Evolutionary conservation across 2,797 vertebrate species (phyloP).

Genomic region (Pipistrellus pygmaeus): DNA sequence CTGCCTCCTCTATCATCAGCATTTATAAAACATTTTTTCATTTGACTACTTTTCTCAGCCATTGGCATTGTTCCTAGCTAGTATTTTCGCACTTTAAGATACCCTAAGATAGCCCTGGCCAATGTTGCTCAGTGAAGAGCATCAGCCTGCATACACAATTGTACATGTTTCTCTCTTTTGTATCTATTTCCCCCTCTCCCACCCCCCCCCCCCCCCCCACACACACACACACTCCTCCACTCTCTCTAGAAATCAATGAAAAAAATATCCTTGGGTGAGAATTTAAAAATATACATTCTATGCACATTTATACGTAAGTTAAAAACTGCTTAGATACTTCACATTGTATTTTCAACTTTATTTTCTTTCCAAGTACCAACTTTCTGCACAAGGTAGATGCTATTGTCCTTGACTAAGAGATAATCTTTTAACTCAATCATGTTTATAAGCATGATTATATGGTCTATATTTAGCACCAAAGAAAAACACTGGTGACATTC

Average conservation of each 20-base stretch:
- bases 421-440: not conserved
- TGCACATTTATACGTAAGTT: slow-evolving; percentile 61
- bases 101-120: slow-evolving; percentile 24
- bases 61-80: slow-evolving; percentile 80
- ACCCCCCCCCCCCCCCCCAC: too few relatives aligned
- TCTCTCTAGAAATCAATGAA: not conserved
- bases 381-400: slow-evolving; percentile 19
- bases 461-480: not conserved
- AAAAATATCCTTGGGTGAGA: not conserved
- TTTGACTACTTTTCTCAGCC: slow-evolving; percentile 78
- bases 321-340: slow-evolving; percentile 58
- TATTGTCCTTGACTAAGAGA: slow-evolving; percentile 28
- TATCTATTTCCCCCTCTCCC: too few relatives aligned
- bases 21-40: slow-evolving; percentile 70
- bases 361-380: slow-evolving; percentile 14
- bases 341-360: not conserved
- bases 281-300: slow-evolving; percentile 38
- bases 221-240: not conserved
- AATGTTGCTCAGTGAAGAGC: not conserved
- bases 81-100: slow-evolving; percentile 70
- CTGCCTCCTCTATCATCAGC: slow-evolving; percentile 17
- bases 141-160: not conserved
- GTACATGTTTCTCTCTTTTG: not conserved
- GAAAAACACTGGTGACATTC: not conserved
- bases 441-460: not conserved